Conservation (phyloP, 2,888 invertebrate species). For the Beris chalybata region DNA sequence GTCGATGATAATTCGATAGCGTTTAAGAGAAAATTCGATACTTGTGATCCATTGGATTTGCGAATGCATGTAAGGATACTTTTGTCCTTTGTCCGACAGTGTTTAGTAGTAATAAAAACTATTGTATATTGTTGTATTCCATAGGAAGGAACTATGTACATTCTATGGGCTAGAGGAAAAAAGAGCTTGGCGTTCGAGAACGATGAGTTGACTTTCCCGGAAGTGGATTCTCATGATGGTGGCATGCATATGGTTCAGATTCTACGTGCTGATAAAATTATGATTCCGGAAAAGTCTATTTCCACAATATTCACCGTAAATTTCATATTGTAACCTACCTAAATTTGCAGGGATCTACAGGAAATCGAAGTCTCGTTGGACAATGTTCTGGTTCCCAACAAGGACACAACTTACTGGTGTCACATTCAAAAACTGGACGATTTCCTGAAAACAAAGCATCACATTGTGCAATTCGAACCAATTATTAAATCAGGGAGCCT, state of each 20-base stretch:
- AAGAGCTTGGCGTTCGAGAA: conserved; percentile 63
- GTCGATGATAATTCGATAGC: conserved; percentile 68
- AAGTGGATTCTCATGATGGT: conserved; percentile 58
- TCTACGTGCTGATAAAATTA: conserved; percentile 54
- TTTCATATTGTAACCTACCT: conserved; percentile 5
- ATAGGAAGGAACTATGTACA: conserved; percentile 86
- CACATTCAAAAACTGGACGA: conserved; percentile 78
- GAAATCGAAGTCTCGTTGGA: conserved; percentile 65
- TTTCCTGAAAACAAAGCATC: conserved; percentile 70
- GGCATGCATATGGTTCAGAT: conserved; percentile 82
- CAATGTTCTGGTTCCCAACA: conserved; percentile 72
- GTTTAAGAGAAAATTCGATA: conserved; percentile 79
- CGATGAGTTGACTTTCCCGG: conserved; percentile 52
- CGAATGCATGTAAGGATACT: conserved; percentile 51
- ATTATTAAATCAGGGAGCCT: conserved; percentile 83
- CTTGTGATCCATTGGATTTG: conserved; percentile 73
- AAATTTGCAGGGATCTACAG: conserved; percentile 55
- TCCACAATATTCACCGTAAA: neutral
- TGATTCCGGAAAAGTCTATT: conserved; percentile 54
- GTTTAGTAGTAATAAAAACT: conserved; percentile 1
- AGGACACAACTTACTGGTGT: conserved; percentile 98
- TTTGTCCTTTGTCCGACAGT: neutral
- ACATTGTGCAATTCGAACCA: conserved; percentile 86
- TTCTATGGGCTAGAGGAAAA: conserved; percentile 81
- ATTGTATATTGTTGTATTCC: conserved; percentile 39